These are phyloP conservation scores for Cinara cedri DNA, from an alignment of 2,888 invertebrate species.

Conservation along the genomic window DNA sequence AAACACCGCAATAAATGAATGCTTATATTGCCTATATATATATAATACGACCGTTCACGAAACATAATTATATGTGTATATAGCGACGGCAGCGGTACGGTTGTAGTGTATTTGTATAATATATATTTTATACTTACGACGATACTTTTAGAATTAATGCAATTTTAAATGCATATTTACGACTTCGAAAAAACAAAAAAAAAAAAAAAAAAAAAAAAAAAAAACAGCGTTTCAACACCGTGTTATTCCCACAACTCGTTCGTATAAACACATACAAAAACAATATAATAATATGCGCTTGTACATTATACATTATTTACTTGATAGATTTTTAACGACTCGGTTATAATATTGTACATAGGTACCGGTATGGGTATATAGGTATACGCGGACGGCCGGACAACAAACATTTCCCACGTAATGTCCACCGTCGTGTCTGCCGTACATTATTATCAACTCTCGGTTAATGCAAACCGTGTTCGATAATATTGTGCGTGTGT, in stretches of 20 bases:
- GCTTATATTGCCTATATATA: too few species aligned
- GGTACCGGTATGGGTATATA: too few species aligned
- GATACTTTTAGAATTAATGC: background rate
- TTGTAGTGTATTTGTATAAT: background rate
- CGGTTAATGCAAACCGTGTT: conserved; percentile 3
- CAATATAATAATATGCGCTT: conserved; percentile 3
- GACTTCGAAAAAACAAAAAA: too few species aligned
- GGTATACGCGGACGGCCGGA: background rate
- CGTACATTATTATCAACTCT: conserved; percentile 23
- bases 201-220: too few species aligned
- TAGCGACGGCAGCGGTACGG: background rate
- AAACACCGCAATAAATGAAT: too few species aligned
- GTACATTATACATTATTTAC: background rate
- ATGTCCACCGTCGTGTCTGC: conserved; percentile 1
- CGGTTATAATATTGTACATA: conserved; percentile 15
- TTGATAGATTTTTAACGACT: conserved; percentile 41
- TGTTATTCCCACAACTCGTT: background rate
- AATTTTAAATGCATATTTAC: background rate
- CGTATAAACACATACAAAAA: background rate
- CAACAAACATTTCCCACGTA: conserved; percentile 35
- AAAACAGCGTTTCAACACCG: too few species aligned
- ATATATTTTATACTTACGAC: background rate
- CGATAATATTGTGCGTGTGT: too few species aligned
- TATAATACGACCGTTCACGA: too few species aligned
- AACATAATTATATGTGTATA: background rate